These are phyloP conservation scores for Drosophila nigrodunni DNA, from an alignment of 1,140 invertebrate genomes.

Conservation along the genomic window DNA sequence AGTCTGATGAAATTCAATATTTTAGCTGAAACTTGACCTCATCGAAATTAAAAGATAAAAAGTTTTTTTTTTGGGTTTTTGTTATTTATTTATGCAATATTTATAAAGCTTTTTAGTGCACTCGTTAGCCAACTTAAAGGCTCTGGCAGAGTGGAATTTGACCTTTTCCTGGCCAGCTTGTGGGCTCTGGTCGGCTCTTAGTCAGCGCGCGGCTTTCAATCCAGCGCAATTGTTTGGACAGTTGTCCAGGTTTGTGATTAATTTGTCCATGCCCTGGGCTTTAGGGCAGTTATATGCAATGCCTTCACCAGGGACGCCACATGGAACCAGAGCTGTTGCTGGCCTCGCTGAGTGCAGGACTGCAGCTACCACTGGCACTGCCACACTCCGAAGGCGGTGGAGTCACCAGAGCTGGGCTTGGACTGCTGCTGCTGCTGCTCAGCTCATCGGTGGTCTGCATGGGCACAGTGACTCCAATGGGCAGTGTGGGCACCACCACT, in stretches of 20 bases:
- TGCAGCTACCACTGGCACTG: constrained; percentile 79
- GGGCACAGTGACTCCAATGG: constrained; percentile 58
- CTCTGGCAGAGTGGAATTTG: constrained; percentile 25
- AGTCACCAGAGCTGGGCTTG: constrained; percentile 60
- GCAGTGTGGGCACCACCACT: constrained; percentile 78
- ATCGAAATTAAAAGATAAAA: constrained; percentile 12
- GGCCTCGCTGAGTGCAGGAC: constrained; percentile 79
- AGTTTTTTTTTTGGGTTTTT: not conserved
- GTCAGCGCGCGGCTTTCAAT: constrained; percentile 33
- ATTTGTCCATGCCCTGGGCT: constrained; percentile 49
- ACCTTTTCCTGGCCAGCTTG: constrained; percentile 8
- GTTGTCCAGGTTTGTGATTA: constrained; percentile 26
- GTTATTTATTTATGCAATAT: constrained; percentile 8
- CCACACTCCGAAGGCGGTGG: constrained; percentile 82
- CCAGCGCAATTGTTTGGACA: constrained; percentile 17
- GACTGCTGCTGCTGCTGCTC: constrained; percentile 33
- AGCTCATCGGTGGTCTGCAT: constrained; percentile 42
- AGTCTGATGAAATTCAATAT: constrained; percentile 32
- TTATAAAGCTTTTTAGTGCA: constrained; percentile 2
- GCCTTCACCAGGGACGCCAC: constrained; percentile 82
- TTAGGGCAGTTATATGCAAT: constrained; percentile 41
- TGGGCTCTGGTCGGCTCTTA: constrained; percentile 30
- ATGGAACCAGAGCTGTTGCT: constrained; percentile 71
- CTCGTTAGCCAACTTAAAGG: constrained; percentile 35
- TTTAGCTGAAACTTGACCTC: constrained; percentile 20